Conservation (phyloP, 2,888 invertebrate species). For the Nephrocerus scutellatus region DNA sequence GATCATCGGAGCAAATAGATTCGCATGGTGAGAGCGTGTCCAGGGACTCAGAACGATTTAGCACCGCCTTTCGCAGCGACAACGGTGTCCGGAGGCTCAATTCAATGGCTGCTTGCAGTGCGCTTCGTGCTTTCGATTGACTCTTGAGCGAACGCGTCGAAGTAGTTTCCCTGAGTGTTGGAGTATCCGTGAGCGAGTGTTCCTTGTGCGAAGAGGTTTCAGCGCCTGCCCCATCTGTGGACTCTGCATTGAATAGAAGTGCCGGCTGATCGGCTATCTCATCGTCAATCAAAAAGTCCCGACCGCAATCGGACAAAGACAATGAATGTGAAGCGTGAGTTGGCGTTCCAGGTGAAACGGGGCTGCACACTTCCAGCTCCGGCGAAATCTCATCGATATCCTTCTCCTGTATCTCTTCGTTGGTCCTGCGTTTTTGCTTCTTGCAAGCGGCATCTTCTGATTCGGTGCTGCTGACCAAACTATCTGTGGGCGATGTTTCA, state of each 20-base stretch:
- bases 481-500: conserved; percentile 77
- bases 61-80: conserved; percentile 41
- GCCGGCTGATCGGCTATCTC: conserved; percentile 89
- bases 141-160: conserved; percentile 38
- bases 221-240: conserved; percentile 35
- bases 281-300: conserved; percentile 78
- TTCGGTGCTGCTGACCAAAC: conserved; percentile 54
- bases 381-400: conserved; percentile 49
- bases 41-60: conserved; percentile 62
- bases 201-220: conserved; percentile 38
- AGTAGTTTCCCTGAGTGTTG: conserved; percentile 44
- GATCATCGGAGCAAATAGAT: conserved; percentile 78
- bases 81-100: conserved; percentile 45
- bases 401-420: conserved; percentile 48
- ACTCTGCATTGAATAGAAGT: conserved; percentile 64
- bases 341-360: conserved; percentile 67
- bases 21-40: conserved; percentile 78
- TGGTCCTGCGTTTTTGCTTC: conserved; percentile 42
- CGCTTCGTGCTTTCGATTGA: conserved; percentile 38
- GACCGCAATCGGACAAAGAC: conserved; percentile 68
- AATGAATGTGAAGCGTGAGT: conserved; percentile 72
- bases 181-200: conserved; percentile 48
- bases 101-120: conserved; percentile 45
- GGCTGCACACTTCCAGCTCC: conserved; percentile 47
- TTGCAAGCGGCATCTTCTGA: conserved; percentile 42